Evolutionary conservation across 2,113 vertebrate genomes (phyloP), one percentile per base, ranked within the genome.

Genomic region (Zingel zingel): DNA sequence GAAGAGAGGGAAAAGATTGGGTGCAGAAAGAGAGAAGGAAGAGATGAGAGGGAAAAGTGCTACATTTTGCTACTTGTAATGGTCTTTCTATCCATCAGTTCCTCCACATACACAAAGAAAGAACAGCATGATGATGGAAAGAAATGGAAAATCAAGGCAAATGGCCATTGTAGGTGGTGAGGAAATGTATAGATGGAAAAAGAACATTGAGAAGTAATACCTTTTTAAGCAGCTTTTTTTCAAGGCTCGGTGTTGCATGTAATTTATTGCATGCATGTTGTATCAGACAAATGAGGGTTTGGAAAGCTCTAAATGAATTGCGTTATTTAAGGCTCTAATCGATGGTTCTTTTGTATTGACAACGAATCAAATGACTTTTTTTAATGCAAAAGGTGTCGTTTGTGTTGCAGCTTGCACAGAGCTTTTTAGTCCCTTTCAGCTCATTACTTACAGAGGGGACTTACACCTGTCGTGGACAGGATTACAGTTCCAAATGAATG

Each of bases 31-130:
- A 63, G 23, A 61, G 11, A 16, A 36, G 39, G 25, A 4, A 30
- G 64, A 53, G n/a, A 68, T 19, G 19, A 57, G 47, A 45, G 5
- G 4, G 12, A 5, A 39, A 63, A 57, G 36, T n/a, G 54, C 8
- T 9, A 36, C 11, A 45, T 27, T 74, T 45, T 63, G 36, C 16
- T 19, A 0, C 75, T 70, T 39, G 43, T 56, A 67, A 71, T 25
- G 12, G 23, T 65, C 16, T 75, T n/a, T 65, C 53, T 36, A 56
- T 62, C 48, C 73, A 10, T 76, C 48, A 19, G 43, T 25, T 66
- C 18, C 43, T 61, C 69, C 62, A 27, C 27, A 19, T 27, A 14
- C 19, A 12, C 2, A 2, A 13, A 19, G 56, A 50, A 18, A 39
- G 21, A 61, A 43, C 21, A 36, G 16, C 23, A 30, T n/a, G 27